phyloP scores from a whole-genome alignment of 2,888 invertebrate genomes.

The Blomia tropicalis region DNA sequence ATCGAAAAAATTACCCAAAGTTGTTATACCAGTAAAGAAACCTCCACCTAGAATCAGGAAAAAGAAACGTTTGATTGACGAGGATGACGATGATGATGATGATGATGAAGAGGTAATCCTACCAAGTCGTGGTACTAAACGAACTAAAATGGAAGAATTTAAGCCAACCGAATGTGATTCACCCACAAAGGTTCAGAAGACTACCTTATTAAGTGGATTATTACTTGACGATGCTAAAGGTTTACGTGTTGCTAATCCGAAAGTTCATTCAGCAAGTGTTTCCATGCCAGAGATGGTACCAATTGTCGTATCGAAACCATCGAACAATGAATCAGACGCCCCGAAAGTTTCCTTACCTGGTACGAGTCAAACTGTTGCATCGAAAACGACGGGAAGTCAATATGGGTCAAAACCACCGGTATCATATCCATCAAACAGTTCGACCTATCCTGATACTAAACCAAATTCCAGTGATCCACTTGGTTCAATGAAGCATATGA shows the following conservation, averaged over 20 bases:
- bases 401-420: background rate
- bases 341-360: background rate
- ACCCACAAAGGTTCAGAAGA: too few relatives aligned
- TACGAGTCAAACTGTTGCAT: background rate
- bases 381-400: too few relatives aligned
- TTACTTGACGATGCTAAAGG: too few relatives aligned
- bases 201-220: too few relatives aligned
- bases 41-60: slow-evolving; percentile 18
- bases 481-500: slow-evolving; percentile 5
- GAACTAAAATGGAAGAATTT: background rate
- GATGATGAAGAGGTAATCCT: slow-evolving; percentile 23
- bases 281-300: background rate
- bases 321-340: background rate
- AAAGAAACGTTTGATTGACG: slow-evolving; percentile 24
- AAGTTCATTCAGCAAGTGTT: too few relatives aligned
- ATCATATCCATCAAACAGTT: background rate
- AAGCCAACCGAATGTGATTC: too few relatives aligned
- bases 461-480: background rate
- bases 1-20: slow-evolving; percentile 18
- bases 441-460: background rate
- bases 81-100: slow-evolving; percentile 27
- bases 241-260: too few relatives aligned
- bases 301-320: background rate
- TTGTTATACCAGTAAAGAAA: slow-evolving; percentile 23
- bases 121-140: slow-evolving; percentile 8